Base-by-base conservation (phyloP, 2,797 vertebrate species). In the Enteromius anoplus region DNA sequence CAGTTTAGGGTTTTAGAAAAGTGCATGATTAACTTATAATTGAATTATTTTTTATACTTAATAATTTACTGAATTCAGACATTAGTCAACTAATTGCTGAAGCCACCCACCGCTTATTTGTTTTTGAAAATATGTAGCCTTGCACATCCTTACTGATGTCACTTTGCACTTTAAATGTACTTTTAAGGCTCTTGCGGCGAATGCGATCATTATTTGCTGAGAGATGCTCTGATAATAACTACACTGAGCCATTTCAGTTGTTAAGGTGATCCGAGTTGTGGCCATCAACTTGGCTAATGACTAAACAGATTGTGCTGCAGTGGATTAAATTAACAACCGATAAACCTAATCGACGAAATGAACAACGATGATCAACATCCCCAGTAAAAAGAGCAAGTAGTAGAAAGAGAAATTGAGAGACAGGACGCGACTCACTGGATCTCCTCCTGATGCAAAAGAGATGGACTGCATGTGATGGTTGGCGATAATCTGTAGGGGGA, bases 401-500 rank as follows among this genome's bases (percentile, higher is more conserved):
- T 4, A 87, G 89, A 89, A 21, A 17, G 68, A 66, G 26, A 70
- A 10, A 77, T 47, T n/a, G 29, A 83, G 14, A 84, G 32, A 81
- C 47, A 45, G 10, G 75, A 34, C 86, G 89, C 87, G 92, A 97
- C 98, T 99, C 96, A 99, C 98, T 94, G 98, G 97, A 93, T 99
- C 98, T 91, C 98, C 98, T 89, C 98, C 98, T 7, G 98, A 99
- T 0, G 98, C 98, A 1, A 99, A 99, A 80, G 98, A 99, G 94
- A 99, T 99, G 88, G 98, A 99, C 92, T 99, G 98, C 98, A 99
- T 99, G 93, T 99, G 98, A 92, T 99, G 98, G 90, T 98, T 99
- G 93, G 98, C 98, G 0, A 99, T 99, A 93, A 99, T 99, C 98
- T 99, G 96, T 89, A 89, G 88, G 92, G 87, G 91, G 87, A 88